These are phyloP conservation scores for Eremophila alpestris DNA, from an alignment of 2,797 vertebrate genomes.

Conservation along the genomic window DNA sequence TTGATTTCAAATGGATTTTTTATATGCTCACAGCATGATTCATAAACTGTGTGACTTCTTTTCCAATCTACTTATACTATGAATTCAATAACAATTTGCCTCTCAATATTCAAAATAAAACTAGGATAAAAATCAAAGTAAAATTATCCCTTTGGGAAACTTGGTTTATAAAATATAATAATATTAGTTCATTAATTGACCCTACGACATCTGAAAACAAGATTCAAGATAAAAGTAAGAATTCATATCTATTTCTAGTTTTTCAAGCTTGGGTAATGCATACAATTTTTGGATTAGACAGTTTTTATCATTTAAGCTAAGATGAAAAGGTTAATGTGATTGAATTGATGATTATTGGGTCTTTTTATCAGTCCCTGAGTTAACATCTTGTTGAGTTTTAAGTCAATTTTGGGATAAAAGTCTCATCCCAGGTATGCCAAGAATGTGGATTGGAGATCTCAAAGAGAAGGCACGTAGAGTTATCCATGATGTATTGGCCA, in stretches of 20 bases:
- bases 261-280: background rate
- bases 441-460: background rate
- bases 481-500: background rate
- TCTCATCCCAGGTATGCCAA: background rate
- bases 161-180: background rate
- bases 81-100: conserved; percentile 8
- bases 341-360: background rate
- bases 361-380: background rate
- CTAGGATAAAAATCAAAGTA: conserved; percentile 27
- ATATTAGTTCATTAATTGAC: background rate
- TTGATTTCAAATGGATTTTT: conserved; percentile 1
- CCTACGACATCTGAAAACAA: background rate
- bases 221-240: background rate
- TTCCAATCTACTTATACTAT: background rate
- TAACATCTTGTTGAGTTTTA: background rate
- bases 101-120: background rate
- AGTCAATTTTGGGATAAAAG: background rate
- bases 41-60: background rate
- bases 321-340: background rate
- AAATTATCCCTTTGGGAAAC: background rate
- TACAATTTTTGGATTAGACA: background rate
- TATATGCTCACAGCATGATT: background rate
- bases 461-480: background rate
- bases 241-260: background rate
- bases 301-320: background rate